Conservation (phyloP, 2,113 vertebrate species). For the Eira barbara region DNA sequence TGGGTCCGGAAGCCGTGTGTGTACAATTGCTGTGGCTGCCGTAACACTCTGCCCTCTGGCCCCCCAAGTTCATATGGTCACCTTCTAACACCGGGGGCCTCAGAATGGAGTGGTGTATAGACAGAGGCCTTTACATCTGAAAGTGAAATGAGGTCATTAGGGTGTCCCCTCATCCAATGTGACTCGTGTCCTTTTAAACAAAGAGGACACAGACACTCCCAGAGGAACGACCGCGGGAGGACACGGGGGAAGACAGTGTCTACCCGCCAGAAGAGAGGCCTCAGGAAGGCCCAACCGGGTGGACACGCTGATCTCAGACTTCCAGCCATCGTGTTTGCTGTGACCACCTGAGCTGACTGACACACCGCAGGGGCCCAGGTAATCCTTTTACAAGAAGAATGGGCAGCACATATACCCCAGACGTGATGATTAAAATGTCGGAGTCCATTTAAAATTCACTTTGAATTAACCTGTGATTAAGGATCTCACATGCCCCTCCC, state of each 20-base stretch:
- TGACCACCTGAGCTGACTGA: not conserved
- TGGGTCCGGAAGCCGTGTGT: not conserved
- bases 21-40: not conserved
- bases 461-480: not conserved
- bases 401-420: too few relatives aligned
- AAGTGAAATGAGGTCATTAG: not conserved
- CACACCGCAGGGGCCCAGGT: accelerated
- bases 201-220: not conserved
- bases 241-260: not conserved
- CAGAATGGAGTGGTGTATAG: not conserved
- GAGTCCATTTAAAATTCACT: not conserved
- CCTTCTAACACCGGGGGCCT: not conserved
- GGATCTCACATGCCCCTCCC: not conserved
- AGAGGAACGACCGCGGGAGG: not conserved
- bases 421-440: not conserved
- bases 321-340: not conserved
- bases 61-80: not conserved
- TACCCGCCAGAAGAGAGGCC: not conserved
- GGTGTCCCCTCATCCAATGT: not conserved
- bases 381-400: not conserved
- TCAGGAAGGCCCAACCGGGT: not conserved
- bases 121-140: too few relatives aligned
- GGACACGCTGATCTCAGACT: not conserved
- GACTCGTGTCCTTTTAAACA: not conserved
- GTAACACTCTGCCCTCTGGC: not conserved